phyloP scores from a whole-genome alignment of 2,797 vertebrate genomes.

The Pitangus sulphuratus region DNA sequence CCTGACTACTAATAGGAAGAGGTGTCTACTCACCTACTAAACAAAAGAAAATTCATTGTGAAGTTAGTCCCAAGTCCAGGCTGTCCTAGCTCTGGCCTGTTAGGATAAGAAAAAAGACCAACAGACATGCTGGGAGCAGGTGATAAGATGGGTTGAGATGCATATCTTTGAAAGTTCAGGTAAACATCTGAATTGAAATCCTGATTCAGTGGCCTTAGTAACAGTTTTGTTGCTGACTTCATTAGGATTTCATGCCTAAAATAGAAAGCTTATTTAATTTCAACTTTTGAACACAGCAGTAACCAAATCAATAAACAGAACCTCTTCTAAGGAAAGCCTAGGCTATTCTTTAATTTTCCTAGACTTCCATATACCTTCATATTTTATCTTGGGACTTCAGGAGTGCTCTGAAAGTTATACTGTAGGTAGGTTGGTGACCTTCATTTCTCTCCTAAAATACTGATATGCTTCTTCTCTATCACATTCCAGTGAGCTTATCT shows the following conservation, averaged over 20 bases:
- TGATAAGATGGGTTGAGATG: neutral
- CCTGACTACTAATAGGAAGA: constrained; percentile 52
- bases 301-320: neutral
- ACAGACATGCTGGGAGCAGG: constrained; percentile 49
- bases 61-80: constrained; percentile 55
- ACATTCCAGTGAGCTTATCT: neutral
- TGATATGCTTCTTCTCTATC: neutral
- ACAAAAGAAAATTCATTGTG: constrained; percentile 66
- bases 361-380: neutral
- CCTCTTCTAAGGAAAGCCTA: neutral
- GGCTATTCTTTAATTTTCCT: neutral
- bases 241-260: neutral
- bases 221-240: neutral
- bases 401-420: neutral
- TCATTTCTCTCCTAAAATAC: neutral
- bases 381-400: neutral
- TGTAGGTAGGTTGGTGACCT: neutral
- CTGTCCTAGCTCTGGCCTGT: constrained; percentile 60
- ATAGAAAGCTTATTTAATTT: neutral
- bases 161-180: neutral
- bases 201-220: neutral
- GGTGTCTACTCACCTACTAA: constrained; percentile 62
- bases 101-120: constrained; percentile 66
- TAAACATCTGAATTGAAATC: neutral
- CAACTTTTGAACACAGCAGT: neutral